Conservation (phyloP, 1,140 invertebrate species). For the Whitmania pigra region DNA sequence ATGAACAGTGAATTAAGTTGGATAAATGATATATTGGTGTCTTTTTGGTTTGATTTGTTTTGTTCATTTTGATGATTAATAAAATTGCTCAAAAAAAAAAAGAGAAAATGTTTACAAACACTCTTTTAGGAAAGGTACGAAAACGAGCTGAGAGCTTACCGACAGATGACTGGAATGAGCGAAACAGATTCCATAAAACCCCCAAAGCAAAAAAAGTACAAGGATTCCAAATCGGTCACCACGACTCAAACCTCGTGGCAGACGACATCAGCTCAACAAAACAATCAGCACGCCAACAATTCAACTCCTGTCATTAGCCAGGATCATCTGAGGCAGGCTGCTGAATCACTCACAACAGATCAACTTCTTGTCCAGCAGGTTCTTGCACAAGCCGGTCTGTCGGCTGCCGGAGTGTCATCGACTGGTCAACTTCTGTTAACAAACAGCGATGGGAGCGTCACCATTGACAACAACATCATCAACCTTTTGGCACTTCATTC, state of each 20-base stretch:
- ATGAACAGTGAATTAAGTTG: too few relatives aligned
- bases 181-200: constrained; percentile 22
- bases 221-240: constrained; percentile 8
- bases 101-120: background rate
- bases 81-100: too few relatives aligned
- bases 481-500: constrained; percentile 14
- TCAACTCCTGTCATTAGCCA: constrained; percentile 2
- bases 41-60: too few relatives aligned
- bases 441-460: constrained; percentile 17
- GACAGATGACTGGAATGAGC: constrained; percentile 22
- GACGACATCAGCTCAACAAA: background rate
- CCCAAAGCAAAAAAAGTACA: constrained; percentile 19
- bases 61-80: too few relatives aligned
- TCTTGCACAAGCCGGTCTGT: constrained; percentile 9
- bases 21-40: too few relatives aligned
- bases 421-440: constrained; percentile 5
- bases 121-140: constrained; percentile 22
- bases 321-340: constrained; percentile 5
- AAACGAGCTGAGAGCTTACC: constrained; percentile 20
- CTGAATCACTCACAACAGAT: constrained; percentile 18
- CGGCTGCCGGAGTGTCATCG: background rate
- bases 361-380: constrained; percentile 16
- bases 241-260: background rate
- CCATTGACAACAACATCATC: constrained; percentile 8
- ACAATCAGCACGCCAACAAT: background rate